Conservation (phyloP, 2,113 vertebrate species). For the Regulus satrapa region DNA sequence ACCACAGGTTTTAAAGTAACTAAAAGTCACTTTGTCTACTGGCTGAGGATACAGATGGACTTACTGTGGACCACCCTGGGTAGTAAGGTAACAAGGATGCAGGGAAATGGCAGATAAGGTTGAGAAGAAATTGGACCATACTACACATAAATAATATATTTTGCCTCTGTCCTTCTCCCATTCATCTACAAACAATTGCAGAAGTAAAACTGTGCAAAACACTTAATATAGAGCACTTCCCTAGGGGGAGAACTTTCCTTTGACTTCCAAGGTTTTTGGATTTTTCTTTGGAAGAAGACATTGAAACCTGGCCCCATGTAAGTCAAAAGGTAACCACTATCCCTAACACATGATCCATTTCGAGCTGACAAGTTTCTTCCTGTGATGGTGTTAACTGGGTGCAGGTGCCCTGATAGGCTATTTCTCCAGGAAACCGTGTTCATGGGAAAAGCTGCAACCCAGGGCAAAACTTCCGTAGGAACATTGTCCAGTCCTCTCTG, state of each 20-base stretch:
- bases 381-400: not conserved
- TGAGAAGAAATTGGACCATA: not conserved
- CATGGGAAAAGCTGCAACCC: not conserved
- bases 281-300: not conserved
- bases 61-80: conserved; percentile 32
- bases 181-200: not conserved
- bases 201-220: not conserved
- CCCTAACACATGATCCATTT: not conserved
- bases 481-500: not conserved
- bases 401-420: not conserved
- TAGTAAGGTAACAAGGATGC: not conserved
- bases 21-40: conserved; percentile 1
- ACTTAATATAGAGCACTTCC: not conserved
- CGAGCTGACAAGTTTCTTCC: rapidly evolving
- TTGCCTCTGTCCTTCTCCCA: not conserved
- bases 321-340: not conserved
- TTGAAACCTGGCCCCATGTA: not conserved
- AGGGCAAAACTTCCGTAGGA: not conserved
- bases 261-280: not conserved
- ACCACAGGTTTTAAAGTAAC: conserved; percentile 7
- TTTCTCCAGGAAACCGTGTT: not conserved
- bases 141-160: not conserved
- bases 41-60: not conserved
- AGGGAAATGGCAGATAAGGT: not conserved
- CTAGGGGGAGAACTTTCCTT: not conserved